Base-by-base conservation (phyloP, 30 jellyfish, hydroid and myxozoan genomes). In the Rhopilema esculentum region DNA sequence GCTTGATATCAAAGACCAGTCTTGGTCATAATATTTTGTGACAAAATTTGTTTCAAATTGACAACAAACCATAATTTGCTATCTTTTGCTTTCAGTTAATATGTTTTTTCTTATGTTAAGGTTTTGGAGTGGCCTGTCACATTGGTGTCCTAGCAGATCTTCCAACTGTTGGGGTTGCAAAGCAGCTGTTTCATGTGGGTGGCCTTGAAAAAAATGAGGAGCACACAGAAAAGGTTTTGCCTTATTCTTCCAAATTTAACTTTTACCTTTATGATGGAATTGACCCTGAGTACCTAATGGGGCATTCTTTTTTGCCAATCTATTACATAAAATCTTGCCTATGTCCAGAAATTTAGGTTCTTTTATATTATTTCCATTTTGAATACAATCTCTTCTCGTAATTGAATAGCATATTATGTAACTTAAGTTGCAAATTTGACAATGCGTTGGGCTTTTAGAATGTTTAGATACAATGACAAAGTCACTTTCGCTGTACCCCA, bases 121-220 rank as follows among this genome's bases (percentile, higher is more conserved):
- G 95, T 1, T 90, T 95, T 87, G 99, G 99, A 1, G 70, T 92
- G 21, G 99, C 97, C n/a, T 82, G 97, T 67, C 99, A 95, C 77
- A 83, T 95, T 72, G 99, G 99, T 27, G 97, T 95, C 23, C 33
- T 84, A 20, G 27, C 87, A 40, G 93, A 86, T 49, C 31, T 91
- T 0, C 99, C 99, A 20, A 84, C 99, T 12, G 67, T 95, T 32
- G 99, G 99, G 31, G 97, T 90, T 72, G 99, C 99, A n/a, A 95
- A 95, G 86, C 92, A 89, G 76, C 75, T 95, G 62, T 83, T 95
- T 71, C 97, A 78, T 62, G 97, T 90, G 24, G 97, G 91, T 77
- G 99, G 97, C 8, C 63, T 95, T 18, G 91, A 86, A 66, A 90
- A 86, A 21, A 49, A 75, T 81, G 91, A 80, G 1, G 66, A 30